phyloP scores from a whole-genome alignment of 1,140 invertebrate species.

The Eubasilissa regina region DNA sequence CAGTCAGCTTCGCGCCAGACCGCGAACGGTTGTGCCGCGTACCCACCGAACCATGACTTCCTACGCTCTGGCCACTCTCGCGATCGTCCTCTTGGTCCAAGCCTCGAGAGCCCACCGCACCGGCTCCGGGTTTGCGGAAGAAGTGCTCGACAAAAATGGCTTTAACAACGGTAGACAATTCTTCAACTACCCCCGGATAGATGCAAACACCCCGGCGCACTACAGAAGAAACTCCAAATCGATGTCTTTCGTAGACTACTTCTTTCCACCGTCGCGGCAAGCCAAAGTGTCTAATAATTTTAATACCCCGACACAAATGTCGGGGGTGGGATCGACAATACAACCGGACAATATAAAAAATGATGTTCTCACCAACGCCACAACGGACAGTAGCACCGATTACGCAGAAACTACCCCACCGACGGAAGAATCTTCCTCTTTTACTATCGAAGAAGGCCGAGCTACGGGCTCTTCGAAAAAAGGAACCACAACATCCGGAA shows the following conservation, averaged over 20 bases:
- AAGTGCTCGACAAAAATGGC: constrained; percentile 53
- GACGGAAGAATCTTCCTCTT: constrained; percentile 31
- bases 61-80: constrained; percentile 64
- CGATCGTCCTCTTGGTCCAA: constrained; percentile 55
- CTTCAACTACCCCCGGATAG: neutral
- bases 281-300: constrained; percentile 69
- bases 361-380: constrained; percentile 61
- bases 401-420: constrained; percentile 8
- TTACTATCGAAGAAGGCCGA: constrained; percentile 65
- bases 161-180: constrained; percentile 1
- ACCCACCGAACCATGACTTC: constrained; percentile 63
- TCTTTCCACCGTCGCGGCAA: constrained; percentile 70
- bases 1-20: constrained; percentile 65
- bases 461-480: constrained; percentile 66
- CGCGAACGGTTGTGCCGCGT: constrained; percentile 58
- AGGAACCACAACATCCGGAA: constrained; percentile 44
- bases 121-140: constrained; percentile 47
- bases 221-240: constrained; percentile 67
- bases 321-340: constrained; percentile 60
- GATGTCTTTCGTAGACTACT: constrained; percentile 71
- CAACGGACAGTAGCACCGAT: constrained; percentile 53
- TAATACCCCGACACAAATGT: constrained; percentile 38
- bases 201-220: constrained; percentile 59
- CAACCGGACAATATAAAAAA: neutral
- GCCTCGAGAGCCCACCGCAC: constrained; percentile 60